Evolutionary conservation across 2,797 vertebrate species (phyloP).

Genomic region (Sebastes hubbsi): DNA sequence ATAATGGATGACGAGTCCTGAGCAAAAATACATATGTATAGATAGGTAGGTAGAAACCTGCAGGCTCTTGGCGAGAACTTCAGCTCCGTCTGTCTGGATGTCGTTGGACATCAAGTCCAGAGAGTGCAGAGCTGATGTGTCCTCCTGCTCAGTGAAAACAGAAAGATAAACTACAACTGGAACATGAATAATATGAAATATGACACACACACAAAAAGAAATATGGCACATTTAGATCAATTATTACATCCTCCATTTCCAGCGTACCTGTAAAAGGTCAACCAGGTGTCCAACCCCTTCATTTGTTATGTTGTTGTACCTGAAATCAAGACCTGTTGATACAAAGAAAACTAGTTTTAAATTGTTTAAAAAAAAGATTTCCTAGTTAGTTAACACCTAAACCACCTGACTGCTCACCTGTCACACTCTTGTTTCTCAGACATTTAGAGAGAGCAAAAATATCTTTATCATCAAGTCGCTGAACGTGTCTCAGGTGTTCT

Average conservation of each 20-base stretch:
- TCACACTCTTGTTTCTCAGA: conserved; percentile 69
- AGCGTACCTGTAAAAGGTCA: conserved; percentile 84
- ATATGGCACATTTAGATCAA: neutral
- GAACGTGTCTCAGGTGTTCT: conserved; percentile 55
- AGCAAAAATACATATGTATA: no score
- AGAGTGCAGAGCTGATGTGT: conserved; percentile 68
- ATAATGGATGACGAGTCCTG: no score
- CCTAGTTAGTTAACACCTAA: accelerated
- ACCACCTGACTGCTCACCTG: conserved; percentile 72
- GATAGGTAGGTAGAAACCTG: conserved; percentile 69
- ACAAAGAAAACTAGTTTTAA: neutral
- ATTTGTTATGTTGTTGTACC: conserved; percentile 85
- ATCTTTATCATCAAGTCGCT: conserved; percentile 81
- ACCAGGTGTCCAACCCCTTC: conserved; percentile 79
- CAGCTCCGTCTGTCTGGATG: conserved; percentile 84
- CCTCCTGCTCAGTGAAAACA: conserved; percentile 49
- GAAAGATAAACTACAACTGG: neutral
- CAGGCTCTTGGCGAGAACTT: conserved; percentile 84
- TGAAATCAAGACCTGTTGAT: conserved; percentile 83
- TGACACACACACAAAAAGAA: neutral
- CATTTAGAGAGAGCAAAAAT: conserved; percentile 72
- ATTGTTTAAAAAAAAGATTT: neutral
- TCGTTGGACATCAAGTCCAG: conserved; percentile 92
- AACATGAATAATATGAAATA: neutral
- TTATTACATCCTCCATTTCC: no score